A percentile compares a stretch with the other conserved stretches of the same genome.
phyloP scores from a whole-genome alignment of 2,113 vertebrate genomes.

The Hoplias malabaricus region DNA sequence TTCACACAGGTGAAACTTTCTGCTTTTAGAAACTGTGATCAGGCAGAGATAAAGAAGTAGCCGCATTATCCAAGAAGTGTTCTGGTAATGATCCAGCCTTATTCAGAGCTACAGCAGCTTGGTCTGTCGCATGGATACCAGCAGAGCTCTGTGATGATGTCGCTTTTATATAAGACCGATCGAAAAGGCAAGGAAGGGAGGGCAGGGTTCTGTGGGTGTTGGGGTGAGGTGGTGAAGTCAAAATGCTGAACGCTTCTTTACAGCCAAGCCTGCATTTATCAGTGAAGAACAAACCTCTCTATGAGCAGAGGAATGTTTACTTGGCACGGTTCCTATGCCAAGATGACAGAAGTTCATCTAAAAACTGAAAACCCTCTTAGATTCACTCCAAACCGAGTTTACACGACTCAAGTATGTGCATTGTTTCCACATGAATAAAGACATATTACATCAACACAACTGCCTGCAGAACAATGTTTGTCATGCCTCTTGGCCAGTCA shows the following conservation, averaged over 20 bases:
- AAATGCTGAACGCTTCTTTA: not conserved
- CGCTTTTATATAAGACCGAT: slow-evolving; percentile 26
- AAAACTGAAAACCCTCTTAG: not conserved
- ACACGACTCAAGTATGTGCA: not conserved
- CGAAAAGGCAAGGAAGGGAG: slow-evolving; percentile 12
- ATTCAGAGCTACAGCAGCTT: slow-evolving; percentile 11
- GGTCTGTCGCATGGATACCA: slow-evolving; percentile 24
- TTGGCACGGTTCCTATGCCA: not conserved
- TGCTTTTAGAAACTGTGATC: not conserved
- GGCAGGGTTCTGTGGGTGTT: not conserved
- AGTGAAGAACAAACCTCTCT: not conserved
- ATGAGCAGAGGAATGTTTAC: not conserved
- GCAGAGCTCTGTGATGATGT: slow-evolving; percentile 21
- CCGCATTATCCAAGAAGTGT: not conserved
- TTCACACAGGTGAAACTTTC: not conserved
- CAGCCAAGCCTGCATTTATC: not conserved
- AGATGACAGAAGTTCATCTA: not conserved
- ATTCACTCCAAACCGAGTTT: no score
- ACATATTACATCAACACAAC: not conserved
- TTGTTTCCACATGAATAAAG: not conserved
- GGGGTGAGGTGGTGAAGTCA: slow-evolving; percentile 1
- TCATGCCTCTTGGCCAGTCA: no score
- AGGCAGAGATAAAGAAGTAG: not conserved
- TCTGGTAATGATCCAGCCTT: slow-evolving; percentile 21
- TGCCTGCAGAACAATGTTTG: not conserved